Percentiles rank a stretch among this genome's conserved stretches.
phyloP scores from a whole-genome alignment of 2,113 vertebrate species.

The Salvelinus namaycush region DNA sequence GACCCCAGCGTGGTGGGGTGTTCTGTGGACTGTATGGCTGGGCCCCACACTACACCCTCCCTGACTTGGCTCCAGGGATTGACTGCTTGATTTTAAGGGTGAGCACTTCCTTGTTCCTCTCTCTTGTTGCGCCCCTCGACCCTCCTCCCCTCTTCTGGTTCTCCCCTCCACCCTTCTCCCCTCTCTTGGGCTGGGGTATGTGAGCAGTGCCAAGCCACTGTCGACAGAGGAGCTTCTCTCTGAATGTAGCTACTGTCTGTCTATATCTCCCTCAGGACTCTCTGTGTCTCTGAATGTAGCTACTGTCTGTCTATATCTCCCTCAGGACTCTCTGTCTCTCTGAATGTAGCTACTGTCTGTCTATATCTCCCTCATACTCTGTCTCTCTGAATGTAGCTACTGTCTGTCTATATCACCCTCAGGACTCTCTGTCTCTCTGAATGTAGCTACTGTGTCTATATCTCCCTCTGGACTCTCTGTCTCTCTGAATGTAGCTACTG shows the following conservation, averaged over 20 bases:
- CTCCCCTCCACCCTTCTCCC: conserved; percentile 18
- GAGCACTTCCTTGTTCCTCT: conserved; percentile 12
- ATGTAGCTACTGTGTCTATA: conserved; percentile 22
- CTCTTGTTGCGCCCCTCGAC: not conserved
- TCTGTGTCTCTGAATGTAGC: conserved; percentile 40
- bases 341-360: too few relatives aligned
- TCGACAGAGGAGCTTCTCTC: conserved; percentile 53
- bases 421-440: conserved; percentile 20
- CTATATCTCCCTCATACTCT: not conserved
- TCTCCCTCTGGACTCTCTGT: not conserved
- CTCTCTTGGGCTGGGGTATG: conserved; percentile 31
- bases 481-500: conserved; percentile 40
- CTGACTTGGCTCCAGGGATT: conserved; percentile 50
- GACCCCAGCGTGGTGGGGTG: too few relatives aligned
- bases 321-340: conserved; percentile 15
- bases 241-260: conserved; percentile 37
- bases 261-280: not conserved
- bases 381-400: conserved; percentile 40
- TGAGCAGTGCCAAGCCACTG: conserved; percentile 49
- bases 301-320: not conserved
- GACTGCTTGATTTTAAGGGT: conserved; percentile 57
- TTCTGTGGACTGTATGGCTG: too few relatives aligned
- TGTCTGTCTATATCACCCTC: not conserved
- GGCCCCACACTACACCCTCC: conserved; percentile 14
- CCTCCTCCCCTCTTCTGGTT: conserved; percentile 28